Base-by-base conservation (phyloP, 2,888 invertebrate genomes). In the Auanema sp. region DNA sequence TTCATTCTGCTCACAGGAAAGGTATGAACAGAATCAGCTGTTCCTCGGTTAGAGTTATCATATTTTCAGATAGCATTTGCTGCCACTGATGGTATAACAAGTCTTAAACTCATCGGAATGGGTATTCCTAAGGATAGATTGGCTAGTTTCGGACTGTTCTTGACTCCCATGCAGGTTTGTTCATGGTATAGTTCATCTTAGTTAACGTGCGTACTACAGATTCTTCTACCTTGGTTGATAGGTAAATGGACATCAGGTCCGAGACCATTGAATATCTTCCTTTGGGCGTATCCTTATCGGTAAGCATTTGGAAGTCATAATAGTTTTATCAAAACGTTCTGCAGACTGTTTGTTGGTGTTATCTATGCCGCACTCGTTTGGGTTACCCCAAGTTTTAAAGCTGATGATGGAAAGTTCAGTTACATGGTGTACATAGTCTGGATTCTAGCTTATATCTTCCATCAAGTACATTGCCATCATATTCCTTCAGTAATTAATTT, bases 111-210 rank as follows among this genome's bases (percentile, higher is more conserved):
- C 55, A 91, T 97, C 0, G 97, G 96, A 85, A 91, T 91, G 25
- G 98, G 98, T 14, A 91, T 99, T 55, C 93, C 95, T 0, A 92
- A 93, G 82, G 97, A 97, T 84, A 91, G 91, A 78, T 86, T 98
- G 62, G 97, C 96, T 0, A 86, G 97, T 60, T 87, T 99, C 81
- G 93, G 92, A 1, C 89, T 98, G 43, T 95, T 96, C 14, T 87
- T 98, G 84, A 91, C 94, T 55, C 96, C 98, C 12, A 87, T 98
- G 51, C 96, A 97, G 86, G 69, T 68, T n/a, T 1, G n/a, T 14
- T n/a, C 33, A 33, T 8, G 33, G 4, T 33, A 33, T 33, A 33
- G 33, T 11, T 47, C 3, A 47, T 3, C 16, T 5, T 16, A 5
- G 47, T 5, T 47, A 47, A 5, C 10, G 8, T 47, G 8, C 21